Evolutionary conservation across 2,797 vertebrate species (phyloP), one percentile per base, ranked within the genome.

Genomic region (Eptatretus atami): DNA sequence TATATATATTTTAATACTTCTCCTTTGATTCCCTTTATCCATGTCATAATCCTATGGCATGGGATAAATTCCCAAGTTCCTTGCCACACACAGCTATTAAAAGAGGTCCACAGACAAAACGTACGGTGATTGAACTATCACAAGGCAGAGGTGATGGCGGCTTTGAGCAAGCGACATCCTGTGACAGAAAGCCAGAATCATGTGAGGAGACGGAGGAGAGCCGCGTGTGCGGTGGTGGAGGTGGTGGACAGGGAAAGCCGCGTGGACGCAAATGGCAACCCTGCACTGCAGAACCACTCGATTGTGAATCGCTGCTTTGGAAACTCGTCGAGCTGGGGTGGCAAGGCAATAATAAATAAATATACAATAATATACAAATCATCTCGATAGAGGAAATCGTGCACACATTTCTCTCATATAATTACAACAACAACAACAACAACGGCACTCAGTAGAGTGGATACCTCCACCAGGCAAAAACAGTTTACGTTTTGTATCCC

Each of bases 91-190:
- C 4, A 8, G 31, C 31, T 44, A 44, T 44, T 8, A 44, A 19
- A 19, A 44, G 31, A 44, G 31, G 31, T 44, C 6, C 31, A 44
- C 31, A 57, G 54, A 15, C 15, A 25, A 13, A 52, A 54, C 64
- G 68, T 75, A 94, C 90, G 86, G 94, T 86, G 73, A 84, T 90
- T 65, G 83, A 86, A 76, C 88, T 82, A 75, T 95, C 90, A 2
- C 81, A 84, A 70, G 90, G 88, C 88, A 94, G 92, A 19, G 88
- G 87, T 2, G 88, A 94, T n/a, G 90, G 86, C 0, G 90, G 85
- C 72, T 95, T 95, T 78, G 88, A 95, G 73, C 86, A 86, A 68
- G 79, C 68, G 52, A 86, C 78, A 0, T 96, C 88, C 78, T 96
- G 88, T 66, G 88, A 95, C 73, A 93, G 76, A 68, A 95, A 95